Percentiles rank a stretch among this genome's conserved stretches.
Conservation (phyloP, 1,140 invertebrate species). For the Theocolax elegans region DNA sequence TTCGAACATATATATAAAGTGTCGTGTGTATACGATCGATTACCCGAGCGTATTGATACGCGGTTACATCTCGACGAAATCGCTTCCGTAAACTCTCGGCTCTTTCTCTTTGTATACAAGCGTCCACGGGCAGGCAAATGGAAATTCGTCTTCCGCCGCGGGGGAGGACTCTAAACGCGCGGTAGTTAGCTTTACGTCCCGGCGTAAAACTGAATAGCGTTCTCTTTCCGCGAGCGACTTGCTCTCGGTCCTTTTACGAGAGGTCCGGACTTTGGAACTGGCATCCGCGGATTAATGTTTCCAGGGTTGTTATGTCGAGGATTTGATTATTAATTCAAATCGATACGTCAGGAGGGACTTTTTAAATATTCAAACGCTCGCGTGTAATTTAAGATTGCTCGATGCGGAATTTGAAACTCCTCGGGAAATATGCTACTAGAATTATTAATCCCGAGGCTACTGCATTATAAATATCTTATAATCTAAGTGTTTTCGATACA, state of each 20-base stretch:
- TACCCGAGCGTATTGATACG: slow-evolving; percentile 15
- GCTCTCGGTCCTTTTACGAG: slow-evolving; percentile 10
- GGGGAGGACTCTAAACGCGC: background rate
- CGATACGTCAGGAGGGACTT: no score
- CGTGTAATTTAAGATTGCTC: no score
- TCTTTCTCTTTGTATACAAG: background rate
- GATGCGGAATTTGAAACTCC: no score
- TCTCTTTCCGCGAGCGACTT: background rate
- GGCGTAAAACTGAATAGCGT: slow-evolving; percentile 14
- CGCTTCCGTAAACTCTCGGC: slow-evolving; percentile 10
- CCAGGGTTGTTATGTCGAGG: background rate
- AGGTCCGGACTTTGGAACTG: background rate
- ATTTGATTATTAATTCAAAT: slow-evolving; percentile 14
- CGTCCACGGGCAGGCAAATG: slow-evolving; percentile 7
- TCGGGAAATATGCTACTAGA: no score
- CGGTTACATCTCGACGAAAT: slow-evolving; percentile 9
- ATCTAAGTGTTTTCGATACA: no score
- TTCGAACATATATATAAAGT: background rate
- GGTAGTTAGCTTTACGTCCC: slow-evolving; percentile 23
- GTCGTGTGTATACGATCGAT: slow-evolving; percentile 14
- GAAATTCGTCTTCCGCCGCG: slow-evolving; percentile 6
- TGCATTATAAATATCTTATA: no score
- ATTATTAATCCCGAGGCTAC: no score
- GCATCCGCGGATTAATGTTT: slow-evolving; percentile 1
- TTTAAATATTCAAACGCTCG: no score